A percentile compares a stretch with the other conserved stretches of the same genome.
Conservation (phyloP, 2,888 invertebrate genomes). For the Patella pellucida region DNA sequence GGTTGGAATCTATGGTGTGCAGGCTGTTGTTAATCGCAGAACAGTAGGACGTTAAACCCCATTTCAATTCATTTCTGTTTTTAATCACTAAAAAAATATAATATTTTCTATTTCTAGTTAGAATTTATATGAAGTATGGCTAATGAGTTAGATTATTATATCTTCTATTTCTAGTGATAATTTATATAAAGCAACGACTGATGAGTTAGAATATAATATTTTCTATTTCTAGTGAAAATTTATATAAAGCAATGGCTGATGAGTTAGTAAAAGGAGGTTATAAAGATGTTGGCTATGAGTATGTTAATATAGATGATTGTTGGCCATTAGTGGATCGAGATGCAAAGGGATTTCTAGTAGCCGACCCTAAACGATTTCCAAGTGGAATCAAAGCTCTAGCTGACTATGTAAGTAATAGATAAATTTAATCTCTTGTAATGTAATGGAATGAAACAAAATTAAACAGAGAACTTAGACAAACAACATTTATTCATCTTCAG, state of each 20-base stretch:
- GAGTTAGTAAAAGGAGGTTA: slow-evolving; percentile 84
- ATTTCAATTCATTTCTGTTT: too few species aligned
- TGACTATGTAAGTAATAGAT: slow-evolving; percentile 83
- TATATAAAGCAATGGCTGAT: slow-evolving; percentile 71
- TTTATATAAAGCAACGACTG: slow-evolving; percentile 70
- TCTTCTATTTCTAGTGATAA: slow-evolving; percentile 65
- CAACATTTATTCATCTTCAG: too few species aligned
- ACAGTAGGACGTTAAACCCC: too few species aligned
- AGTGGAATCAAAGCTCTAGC: slow-evolving; percentile 90
- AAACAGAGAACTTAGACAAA: too few species aligned
- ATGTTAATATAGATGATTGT: slow-evolving; percentile 80
- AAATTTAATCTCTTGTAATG: too few species aligned
- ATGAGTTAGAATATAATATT: slow-evolving; percentile 55
- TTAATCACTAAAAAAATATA: slow-evolving; percentile 39
- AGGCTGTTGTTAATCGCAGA: too few species aligned
- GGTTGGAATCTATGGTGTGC: neutral
- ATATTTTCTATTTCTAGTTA: slow-evolving; percentile 61
- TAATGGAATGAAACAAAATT: too few species aligned
- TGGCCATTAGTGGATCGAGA: slow-evolving; percentile 90
- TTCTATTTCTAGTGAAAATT: slow-evolving; percentile 65
- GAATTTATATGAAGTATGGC: slow-evolving; percentile 70
- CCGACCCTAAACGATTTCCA: slow-evolving; percentile 90
- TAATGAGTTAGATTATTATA: slow-evolving; percentile 59
- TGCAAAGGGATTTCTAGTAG: slow-evolving; percentile 80
- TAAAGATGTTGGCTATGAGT: slow-evolving; percentile 89